Percentiles rank a stretch among this genome's conserved stretches.
These are phyloP conservation scores for Malaclemys terrapin DNA, from an alignment of 2,113 vertebrate species.

Conservation along the genomic window DNA sequence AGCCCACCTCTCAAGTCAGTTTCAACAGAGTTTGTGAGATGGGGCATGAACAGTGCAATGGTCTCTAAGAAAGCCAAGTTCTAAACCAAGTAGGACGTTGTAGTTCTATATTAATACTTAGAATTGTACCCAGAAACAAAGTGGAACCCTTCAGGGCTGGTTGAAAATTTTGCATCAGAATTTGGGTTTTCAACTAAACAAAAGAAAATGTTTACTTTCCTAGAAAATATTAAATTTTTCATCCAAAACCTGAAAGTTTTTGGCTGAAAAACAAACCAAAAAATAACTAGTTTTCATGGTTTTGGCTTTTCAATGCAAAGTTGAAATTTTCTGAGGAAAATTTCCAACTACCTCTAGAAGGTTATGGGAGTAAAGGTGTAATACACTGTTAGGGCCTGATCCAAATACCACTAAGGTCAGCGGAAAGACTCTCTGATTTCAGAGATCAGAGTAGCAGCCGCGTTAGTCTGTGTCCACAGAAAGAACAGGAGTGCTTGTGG, in stretches of 20 bases:
- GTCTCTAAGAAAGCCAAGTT: background rate
- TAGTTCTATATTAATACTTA: background rate
- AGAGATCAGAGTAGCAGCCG: too few species aligned
- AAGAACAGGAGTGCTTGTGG: too few species aligned
- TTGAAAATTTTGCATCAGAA: background rate
- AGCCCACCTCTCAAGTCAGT: background rate
- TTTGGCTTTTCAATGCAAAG: background rate
- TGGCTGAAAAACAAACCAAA: background rate
- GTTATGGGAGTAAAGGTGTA: background rate
- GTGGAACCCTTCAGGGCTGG: background rate
- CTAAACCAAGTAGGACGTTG: background rate
- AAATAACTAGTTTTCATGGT: background rate
- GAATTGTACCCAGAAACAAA: background rate
- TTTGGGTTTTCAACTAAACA: background rate
- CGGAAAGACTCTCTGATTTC: background rate
- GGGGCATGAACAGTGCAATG: background rate
- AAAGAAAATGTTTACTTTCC: background rate
- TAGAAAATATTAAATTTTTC: background rate
- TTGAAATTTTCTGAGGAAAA: background rate
- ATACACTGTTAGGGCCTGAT: background rate
- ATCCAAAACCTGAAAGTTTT: background rate
- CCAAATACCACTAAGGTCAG: background rate
- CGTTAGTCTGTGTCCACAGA: too few species aligned
- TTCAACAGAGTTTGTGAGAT: background rate
- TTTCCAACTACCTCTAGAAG: background rate